These are phyloP conservation scores for Atherinosoma microstoma DNA, from an alignment of 2,797 vertebrate species.

Conservation along the genomic window DNA sequence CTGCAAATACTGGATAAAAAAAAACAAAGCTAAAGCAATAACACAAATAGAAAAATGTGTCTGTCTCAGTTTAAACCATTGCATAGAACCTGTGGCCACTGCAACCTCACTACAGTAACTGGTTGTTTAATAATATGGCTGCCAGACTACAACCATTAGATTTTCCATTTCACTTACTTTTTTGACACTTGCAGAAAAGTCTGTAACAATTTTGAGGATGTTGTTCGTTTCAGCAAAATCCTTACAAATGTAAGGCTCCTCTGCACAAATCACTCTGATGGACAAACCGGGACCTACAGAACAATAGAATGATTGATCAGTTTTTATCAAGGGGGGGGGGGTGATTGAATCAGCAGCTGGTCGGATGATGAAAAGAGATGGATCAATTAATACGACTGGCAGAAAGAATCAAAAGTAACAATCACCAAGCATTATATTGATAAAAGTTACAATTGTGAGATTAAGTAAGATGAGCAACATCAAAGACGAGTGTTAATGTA, in stretches of 20 bases:
- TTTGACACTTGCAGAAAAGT: conserved; percentile 98
- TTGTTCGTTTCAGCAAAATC: conserved; percentile 99
- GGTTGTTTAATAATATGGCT: not conserved
- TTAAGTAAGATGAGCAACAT: not conserved
- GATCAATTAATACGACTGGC: not conserved
- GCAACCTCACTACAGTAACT: not conserved
- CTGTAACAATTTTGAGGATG: conserved; percentile 97
- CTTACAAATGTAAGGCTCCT: conserved; percentile 97
- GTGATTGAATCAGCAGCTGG: not conserved
- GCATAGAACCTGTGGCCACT: not conserved
- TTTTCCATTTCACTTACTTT: conserved; percentile 84
- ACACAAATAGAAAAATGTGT: not conserved
- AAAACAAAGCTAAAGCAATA: not conserved
- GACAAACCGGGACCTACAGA: conserved; percentile 94
- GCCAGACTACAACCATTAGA: not conserved
- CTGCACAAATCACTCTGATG: conserved; percentile 98
- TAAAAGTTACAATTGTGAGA: not conserved
- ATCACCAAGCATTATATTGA: not conserved
- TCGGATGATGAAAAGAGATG: not conserved
- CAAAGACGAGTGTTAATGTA: conserved; percentile 6
- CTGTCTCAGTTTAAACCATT: not conserved
- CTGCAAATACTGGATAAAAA: not conserved
- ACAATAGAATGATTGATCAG: not conserved
- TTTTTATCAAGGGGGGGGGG: not conserved
- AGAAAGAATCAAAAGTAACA: not conserved